Percentiles rank a stretch among this genome's conserved stretches.
Conservation (phyloP, 2,888 invertebrate species). For the Polydrusus tereticollis region DNA sequence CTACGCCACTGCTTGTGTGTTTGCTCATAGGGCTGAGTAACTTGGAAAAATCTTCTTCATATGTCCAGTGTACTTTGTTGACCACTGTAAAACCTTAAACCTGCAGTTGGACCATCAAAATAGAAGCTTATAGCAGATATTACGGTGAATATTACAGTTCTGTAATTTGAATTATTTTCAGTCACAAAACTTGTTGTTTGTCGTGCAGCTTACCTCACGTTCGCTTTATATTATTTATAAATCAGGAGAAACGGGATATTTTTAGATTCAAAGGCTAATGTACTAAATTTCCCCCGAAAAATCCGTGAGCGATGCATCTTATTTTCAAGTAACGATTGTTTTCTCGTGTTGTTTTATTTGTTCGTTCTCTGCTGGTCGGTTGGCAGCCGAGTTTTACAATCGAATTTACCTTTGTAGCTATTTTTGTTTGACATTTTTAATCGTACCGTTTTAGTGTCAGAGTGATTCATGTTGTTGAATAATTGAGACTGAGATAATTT, state of each 20-base stretch:
- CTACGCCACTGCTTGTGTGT: no score
- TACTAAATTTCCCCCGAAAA: slow-evolving; percentile 41
- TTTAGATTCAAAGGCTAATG: slow-evolving; percentile 51
- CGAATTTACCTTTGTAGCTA: slow-evolving; percentile 4
- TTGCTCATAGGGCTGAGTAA: no score
- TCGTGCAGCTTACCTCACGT: slow-evolving; percentile 29
- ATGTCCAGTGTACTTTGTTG: no score
- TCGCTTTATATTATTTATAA: slow-evolving; percentile 46
- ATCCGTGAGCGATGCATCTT: slow-evolving; percentile 36
- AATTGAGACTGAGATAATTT: not conserved
- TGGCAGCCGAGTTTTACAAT: slow-evolving; percentile 17
- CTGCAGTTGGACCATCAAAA: no score
- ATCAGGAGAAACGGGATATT: slow-evolving; percentile 42
- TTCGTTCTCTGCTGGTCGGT: not conserved
- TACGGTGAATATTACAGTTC: no score
- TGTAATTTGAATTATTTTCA: slow-evolving; percentile 12
- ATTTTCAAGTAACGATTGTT: slow-evolving; percentile 12
- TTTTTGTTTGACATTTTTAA: slow-evolving; percentile 10
- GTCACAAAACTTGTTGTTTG: slow-evolving; percentile 26
- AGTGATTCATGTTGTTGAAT: not conserved
- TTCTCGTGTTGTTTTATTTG: not conserved
- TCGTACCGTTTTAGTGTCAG: not conserved
- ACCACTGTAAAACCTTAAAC: no score
- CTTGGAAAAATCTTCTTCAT: no score
- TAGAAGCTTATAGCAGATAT: no score